Conservation (phyloP, 2,888 invertebrate genomes). For the Thalpophila matura region DNA sequence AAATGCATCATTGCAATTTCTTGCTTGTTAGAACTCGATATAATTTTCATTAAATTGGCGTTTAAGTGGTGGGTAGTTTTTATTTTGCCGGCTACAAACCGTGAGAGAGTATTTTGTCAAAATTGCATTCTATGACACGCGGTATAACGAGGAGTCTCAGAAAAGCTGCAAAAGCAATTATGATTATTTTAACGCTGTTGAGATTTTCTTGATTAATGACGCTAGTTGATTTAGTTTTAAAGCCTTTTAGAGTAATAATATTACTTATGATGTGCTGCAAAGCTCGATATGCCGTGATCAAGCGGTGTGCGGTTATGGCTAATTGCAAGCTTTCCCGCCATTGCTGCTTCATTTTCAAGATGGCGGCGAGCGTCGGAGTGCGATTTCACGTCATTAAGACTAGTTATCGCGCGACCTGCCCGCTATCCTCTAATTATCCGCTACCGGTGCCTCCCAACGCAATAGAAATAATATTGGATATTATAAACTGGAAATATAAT, state of each 20-base stretch:
- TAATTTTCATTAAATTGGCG: constrained; percentile 30
- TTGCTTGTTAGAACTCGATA: constrained; percentile 17
- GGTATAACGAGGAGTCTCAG: not conserved
- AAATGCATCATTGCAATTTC: constrained; percentile 37
- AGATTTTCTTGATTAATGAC: not conserved
- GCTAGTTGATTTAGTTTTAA: not conserved
- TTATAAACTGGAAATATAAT: constrained; percentile 82
- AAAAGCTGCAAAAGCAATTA: not conserved
- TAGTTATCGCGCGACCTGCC: constrained; percentile 86
- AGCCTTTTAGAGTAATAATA: constrained; percentile 8
- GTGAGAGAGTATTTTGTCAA: constrained; percentile 17
- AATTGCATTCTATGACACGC: not conserved
- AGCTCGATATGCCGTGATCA: constrained; percentile 57
- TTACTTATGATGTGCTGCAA: constrained; percentile 27
- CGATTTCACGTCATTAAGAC: constrained; percentile 87
- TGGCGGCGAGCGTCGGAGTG: constrained; percentile 74
- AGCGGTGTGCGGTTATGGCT: constrained; percentile 64
- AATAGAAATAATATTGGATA: constrained; percentile 81
- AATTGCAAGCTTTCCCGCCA: constrained; percentile 84
- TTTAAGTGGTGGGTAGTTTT: constrained; percentile 33
- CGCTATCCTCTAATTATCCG: constrained; percentile 85
- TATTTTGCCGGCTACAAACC: constrained; percentile 8
- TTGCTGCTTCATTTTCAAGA: constrained; percentile 77
- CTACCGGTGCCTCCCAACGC: constrained; percentile 79
- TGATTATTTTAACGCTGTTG: not conserved